Percentiles rank a stretch among this genome's conserved stretches.
Conservation (phyloP, 2,113 vertebrate genomes). For the Sinocyclocheilus maitianheensis region DNA sequence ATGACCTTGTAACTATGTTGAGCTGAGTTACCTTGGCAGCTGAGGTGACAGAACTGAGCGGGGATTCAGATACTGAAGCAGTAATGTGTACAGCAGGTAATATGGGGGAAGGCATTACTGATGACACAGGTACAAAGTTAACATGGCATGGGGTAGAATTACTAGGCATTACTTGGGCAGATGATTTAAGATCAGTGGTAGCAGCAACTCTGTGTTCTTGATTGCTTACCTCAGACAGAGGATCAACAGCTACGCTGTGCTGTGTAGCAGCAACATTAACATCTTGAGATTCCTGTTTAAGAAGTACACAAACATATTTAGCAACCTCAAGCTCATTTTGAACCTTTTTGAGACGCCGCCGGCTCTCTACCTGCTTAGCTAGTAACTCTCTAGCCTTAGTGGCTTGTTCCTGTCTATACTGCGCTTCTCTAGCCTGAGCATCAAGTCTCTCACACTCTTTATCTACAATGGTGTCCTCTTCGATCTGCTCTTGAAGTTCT, state of each 20-base stretch:
- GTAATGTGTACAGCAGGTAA: too few species aligned
- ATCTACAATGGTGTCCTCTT: not conserved
- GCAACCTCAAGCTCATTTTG: not conserved
- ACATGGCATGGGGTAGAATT: not conserved
- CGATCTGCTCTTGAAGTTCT: not conserved
- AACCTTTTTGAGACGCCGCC: not conserved
- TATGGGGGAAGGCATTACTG: too few species aligned
- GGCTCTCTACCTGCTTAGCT: not conserved
- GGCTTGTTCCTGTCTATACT: conserved; percentile 13
- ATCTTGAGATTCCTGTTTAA: not conserved
- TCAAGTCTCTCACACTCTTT: conserved; percentile 12
- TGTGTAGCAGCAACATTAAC: not conserved
- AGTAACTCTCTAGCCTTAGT: conserved; percentile 2
- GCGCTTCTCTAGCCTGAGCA: not conserved
- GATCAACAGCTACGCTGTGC: too few species aligned
- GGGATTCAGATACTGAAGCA: too few species aligned
- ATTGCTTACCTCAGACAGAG: too few species aligned
- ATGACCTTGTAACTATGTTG: too few species aligned
- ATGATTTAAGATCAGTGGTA: too few species aligned
- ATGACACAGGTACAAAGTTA: too few species aligned
- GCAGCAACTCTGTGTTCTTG: too few species aligned
- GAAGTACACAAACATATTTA: not conserved
- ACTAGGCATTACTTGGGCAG: not conserved
- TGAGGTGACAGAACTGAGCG: too few species aligned
- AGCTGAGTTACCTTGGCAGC: too few species aligned